A percentile compares a stretch with the other conserved stretches of the same genome.
These are phyloP conservation scores for Aphyosemion australe DNA, from an alignment of 2,113 vertebrate species.

Conservation along the genomic window DNA sequence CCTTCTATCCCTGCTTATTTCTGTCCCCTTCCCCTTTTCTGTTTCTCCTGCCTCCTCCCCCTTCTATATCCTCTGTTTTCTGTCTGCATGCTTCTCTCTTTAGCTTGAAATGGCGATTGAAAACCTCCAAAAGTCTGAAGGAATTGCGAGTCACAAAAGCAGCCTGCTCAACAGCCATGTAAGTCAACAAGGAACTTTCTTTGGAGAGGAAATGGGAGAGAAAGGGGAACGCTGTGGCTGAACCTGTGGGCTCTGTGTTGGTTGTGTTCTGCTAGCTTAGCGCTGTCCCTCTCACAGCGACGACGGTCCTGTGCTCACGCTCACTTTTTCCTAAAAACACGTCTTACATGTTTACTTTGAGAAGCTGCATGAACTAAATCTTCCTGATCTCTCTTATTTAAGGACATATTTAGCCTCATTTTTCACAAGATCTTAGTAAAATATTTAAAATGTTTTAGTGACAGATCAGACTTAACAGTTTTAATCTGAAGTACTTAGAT, in stretches of 20 bases:
- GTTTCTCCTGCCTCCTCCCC: slow-evolving; percentile 51
- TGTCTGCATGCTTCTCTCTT: slow-evolving; percentile 81
- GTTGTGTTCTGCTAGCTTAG: slow-evolving; percentile 29
- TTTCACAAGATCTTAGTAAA: too few relatives aligned
- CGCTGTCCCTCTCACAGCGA: slow-evolving; percentile 35
- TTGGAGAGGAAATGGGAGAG: slow-evolving; percentile 50
- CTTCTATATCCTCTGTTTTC: slow-evolving; percentile 76
- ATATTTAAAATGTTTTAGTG: too few relatives aligned
- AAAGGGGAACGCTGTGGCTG: slow-evolving; percentile 39
- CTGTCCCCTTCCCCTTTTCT: slow-evolving; percentile 58
- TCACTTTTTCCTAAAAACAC: slow-evolving; percentile 31
- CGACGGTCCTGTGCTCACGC: background rate
- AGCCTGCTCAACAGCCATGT: slow-evolving; percentile 99
- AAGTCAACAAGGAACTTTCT: slow-evolving; percentile 85
- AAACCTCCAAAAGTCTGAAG: slow-evolving; percentile 99
- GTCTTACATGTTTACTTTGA: slow-evolving; percentile 17
- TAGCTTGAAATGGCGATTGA: slow-evolving; percentile 99
- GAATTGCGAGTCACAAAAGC: slow-evolving; percentile 99
- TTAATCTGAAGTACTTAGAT: too few relatives aligned
- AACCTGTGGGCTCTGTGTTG: slow-evolving; percentile 46
- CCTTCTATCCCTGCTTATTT: slow-evolving; percentile 60
- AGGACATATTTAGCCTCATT: too few relatives aligned
- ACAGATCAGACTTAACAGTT: too few relatives aligned
- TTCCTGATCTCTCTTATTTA: background rate
- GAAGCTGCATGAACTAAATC: slow-evolving; percentile 27